These are phyloP conservation scores for Tinea semifulvella DNA, from an alignment of 2,888 invertebrate species.

Conservation along the genomic window DNA sequence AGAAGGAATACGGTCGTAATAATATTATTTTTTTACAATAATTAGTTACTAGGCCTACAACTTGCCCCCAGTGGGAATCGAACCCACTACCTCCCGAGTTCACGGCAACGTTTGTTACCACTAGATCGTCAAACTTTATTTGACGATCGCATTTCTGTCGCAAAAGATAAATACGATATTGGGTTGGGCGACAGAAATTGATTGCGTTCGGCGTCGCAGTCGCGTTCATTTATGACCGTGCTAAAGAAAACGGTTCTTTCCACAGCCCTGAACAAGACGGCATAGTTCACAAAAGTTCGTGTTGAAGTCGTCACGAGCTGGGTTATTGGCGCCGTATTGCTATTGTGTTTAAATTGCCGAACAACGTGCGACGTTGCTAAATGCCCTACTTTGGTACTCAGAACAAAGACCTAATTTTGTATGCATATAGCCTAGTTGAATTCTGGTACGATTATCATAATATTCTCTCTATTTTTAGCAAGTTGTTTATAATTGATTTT, in stretches of 20 bases:
- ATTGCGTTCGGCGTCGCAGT: too few relatives aligned
- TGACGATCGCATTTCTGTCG: too few relatives aligned
- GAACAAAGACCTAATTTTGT: slow-evolving; percentile 19
- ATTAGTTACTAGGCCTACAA: too few relatives aligned
- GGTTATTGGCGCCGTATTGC: slow-evolving; percentile 14
- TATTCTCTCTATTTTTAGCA: not conserved
- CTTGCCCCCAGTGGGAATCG: too few relatives aligned
- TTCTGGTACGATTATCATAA: slow-evolving; percentile 13
- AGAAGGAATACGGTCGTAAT: too few relatives aligned
- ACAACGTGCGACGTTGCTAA: slow-evolving; percentile 19
- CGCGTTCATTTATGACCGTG: not conserved
- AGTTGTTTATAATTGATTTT: too few relatives aligned
- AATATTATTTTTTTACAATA: too few relatives aligned
- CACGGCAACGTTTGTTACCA: too few relatives aligned
- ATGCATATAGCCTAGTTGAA: slow-evolving; percentile 19
- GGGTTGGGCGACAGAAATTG: too few relatives aligned
- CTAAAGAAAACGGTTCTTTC: slow-evolving; percentile 9
- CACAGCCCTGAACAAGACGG: not conserved
- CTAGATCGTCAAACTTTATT: too few relatives aligned
- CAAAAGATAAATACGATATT: too few relatives aligned
- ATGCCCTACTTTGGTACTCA: slow-evolving; percentile 22
- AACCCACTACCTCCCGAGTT: too few relatives aligned
- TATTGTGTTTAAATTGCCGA: slow-evolving; percentile 15
- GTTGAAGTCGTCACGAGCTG: slow-evolving; percentile 13
- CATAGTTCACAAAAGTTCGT: slow-evolving; percentile 15